phyloP scores from a whole-genome alignment of 2,797 vertebrate genomes.

The Hoplostethus mediterraneus region DNA sequence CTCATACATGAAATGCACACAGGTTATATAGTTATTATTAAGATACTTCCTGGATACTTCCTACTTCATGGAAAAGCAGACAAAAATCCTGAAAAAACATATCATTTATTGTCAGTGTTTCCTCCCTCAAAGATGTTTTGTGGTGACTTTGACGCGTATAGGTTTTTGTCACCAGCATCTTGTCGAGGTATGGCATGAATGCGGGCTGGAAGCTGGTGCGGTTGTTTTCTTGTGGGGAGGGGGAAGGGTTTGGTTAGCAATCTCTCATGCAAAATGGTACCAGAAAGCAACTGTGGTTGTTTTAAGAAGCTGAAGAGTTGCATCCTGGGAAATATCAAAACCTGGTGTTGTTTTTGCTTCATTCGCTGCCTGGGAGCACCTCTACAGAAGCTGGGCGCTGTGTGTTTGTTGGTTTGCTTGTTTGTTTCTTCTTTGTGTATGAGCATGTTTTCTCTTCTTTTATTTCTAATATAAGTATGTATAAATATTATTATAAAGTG shows the following conservation, averaged over 20 bases:
- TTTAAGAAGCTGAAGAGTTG: conserved; percentile 27
- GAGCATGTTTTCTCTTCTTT: too few relatives aligned
- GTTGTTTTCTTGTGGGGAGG: conserved; percentile 33
- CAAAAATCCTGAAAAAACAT: conserved; percentile 27
- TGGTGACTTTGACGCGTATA: conserved; percentile 25
- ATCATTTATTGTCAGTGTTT: conserved; percentile 26
- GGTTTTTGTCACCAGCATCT: conserved; percentile 34
- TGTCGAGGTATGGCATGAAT: conserved; percentile 34
- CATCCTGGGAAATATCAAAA: conserved; percentile 29
- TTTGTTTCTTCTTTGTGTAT: conserved; percentile 3
- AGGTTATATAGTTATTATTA: too few relatives aligned
- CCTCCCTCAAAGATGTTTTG: conserved; percentile 19
- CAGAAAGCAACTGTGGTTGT: conserved; percentile 23
- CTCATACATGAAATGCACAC: too few relatives aligned
- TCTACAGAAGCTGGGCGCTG: conserved; percentile 6
- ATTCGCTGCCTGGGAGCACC: conserved; percentile 6
- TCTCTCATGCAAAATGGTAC: too few relatives aligned
- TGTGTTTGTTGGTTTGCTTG: conserved; percentile 8
- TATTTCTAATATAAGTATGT: too few relatives aligned
- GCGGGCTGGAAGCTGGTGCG: conserved; percentile 26
- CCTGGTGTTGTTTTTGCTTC: conserved; percentile 32
- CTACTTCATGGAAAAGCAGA: conserved; percentile 29
- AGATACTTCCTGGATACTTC: too few relatives aligned
- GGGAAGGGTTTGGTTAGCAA: conserved; percentile 43
- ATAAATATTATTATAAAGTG: too few relatives aligned